Conservation (phyloP, 1,140 invertebrate genomes). For the Orussus abietinus region DNA sequence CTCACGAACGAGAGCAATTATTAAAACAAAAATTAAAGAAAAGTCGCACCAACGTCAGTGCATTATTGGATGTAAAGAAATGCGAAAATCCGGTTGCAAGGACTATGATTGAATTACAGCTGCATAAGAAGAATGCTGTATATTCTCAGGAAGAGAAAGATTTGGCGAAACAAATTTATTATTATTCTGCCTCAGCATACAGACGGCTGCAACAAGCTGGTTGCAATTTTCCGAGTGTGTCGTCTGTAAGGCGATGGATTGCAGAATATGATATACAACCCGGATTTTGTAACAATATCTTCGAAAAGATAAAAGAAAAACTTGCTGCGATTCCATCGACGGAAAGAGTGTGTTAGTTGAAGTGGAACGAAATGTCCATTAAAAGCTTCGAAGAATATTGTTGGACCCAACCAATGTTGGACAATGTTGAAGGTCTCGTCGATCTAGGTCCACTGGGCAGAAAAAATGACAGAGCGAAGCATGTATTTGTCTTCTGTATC, state of each 20-base stretch:
- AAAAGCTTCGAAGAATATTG: constrained; percentile 23
- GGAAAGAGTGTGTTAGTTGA: constrained; percentile 18
- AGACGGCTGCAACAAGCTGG: constrained; percentile 19
- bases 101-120: constrained; percentile 12
- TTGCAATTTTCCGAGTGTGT: constrained; percentile 16
- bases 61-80: too few species aligned
- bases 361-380: constrained; percentile 21
- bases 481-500: constrained; percentile 16
- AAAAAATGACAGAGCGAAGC: constrained; percentile 10
- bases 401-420: constrained; percentile 15
- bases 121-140: constrained; percentile 7
- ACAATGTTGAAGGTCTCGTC: constrained; percentile 20
- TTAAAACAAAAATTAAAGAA: too few species aligned
- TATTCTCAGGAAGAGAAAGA: constrained; percentile 14
- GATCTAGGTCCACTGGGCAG: constrained; percentile 16
- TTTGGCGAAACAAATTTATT: constrained; percentile 18
- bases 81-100: too few species aligned
- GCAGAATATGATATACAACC: constrained; percentile 16
- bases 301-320: constrained; percentile 12
- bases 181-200: constrained; percentile 20
- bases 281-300: constrained; percentile 19
- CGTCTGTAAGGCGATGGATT: constrained; percentile 18
- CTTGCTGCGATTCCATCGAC: constrained; percentile 1
- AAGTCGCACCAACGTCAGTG: too few species aligned
- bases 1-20: too few species aligned